phyloP scores from a whole-genome alignment of 2,113 vertebrate species.

The Petrocephalus zakoni region DNA sequence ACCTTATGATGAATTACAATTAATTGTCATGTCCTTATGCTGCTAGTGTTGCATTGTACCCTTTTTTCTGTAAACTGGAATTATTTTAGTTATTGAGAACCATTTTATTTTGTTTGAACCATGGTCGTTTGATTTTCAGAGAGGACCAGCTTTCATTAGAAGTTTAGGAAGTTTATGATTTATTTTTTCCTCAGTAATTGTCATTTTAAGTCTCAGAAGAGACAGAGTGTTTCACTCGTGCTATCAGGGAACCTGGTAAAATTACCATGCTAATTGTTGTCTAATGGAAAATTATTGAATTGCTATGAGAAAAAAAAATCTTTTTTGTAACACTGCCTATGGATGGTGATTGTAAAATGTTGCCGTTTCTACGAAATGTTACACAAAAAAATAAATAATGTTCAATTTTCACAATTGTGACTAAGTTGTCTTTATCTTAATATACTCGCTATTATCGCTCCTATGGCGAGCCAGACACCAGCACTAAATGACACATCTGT shows the following conservation, averaged over 20 bases:
- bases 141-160: background rate
- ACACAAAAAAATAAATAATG: conserved; percentile 50
- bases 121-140: background rate
- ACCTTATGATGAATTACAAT: background rate
- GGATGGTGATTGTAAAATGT: conserved; percentile 40
- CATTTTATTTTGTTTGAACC: background rate
- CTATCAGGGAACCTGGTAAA: conserved; percentile 2
- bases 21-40: background rate
- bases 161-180: background rate
- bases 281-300: background rate
- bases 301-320: background rate
- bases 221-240: background rate
- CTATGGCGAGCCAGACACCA: background rate
- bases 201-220: background rate
- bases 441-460: background rate
- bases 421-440: background rate
- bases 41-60: background rate
- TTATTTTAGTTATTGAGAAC: background rate
- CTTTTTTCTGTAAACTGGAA: background rate
- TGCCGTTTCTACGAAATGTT: conserved; percentile 54
- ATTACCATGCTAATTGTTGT: background rate
- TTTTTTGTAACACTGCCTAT: conserved; percentile 38
- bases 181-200: background rate
- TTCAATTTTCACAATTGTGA: conserved; percentile 43
- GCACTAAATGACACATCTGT: background rate